Evolutionary conservation across 2,888 invertebrate genomes (phyloP).

Genomic region (Lochmaea crataegi): DNA sequence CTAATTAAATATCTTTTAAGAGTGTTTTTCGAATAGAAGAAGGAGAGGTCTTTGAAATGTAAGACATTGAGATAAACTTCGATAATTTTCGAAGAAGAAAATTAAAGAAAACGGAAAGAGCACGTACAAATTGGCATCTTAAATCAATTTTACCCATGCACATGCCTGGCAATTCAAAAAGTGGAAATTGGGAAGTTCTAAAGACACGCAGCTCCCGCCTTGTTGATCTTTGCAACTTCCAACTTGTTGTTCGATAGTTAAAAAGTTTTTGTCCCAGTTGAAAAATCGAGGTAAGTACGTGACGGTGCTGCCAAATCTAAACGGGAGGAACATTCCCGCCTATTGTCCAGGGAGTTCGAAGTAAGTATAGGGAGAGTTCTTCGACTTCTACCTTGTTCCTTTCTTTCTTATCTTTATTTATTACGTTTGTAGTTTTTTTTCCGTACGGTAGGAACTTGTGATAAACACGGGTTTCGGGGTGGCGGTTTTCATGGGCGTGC

Average conservation of each 20-base stretch:
- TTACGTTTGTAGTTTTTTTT: conserved; percentile 37
- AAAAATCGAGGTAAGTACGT: conserved; percentile 45
- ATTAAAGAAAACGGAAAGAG: neutral
- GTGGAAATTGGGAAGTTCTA: conserved; percentile 29
- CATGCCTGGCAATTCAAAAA: conserved; percentile 41
- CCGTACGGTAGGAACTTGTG: conserved; percentile 24
- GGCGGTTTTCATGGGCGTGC: conserved; percentile 1
- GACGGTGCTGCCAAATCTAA: conserved; percentile 40
- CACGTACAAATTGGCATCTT: conserved; percentile 30
- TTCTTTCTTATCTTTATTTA: conserved; percentile 44
- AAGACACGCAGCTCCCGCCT: conserved; percentile 36
- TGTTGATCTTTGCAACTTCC: conserved; percentile 41
- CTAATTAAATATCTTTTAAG: too few relatives aligned
- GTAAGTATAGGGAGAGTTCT: conserved; percentile 35
- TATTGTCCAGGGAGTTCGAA: conserved; percentile 41
- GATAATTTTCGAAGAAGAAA: neutral
- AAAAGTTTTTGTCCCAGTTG: conserved; percentile 44
- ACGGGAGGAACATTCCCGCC: conserved; percentile 11
- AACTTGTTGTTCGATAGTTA: conserved; percentile 44
- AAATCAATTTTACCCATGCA: conserved; percentile 41
- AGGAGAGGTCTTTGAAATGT: neutral
- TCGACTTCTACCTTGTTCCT: conserved; percentile 37
- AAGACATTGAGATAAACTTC: neutral
- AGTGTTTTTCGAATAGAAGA: too few relatives aligned
- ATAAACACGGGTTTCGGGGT: conserved; percentile 34